Conservation (phyloP, 2,797 vertebrate species). For the Percopsis omiscomaycus region DNA sequence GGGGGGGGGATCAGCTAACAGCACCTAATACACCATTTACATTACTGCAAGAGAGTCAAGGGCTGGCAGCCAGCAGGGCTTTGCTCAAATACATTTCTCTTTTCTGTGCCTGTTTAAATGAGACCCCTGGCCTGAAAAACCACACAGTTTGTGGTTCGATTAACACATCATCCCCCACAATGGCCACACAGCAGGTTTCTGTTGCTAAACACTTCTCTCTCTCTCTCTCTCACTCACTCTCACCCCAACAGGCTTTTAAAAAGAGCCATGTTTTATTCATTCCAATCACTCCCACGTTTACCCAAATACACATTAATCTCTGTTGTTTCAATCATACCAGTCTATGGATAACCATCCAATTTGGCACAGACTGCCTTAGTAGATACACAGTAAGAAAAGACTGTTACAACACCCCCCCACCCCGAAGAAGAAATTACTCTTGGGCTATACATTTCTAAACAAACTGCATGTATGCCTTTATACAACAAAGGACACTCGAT, state of each 20-base stretch:
- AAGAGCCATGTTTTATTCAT: constrained; percentile 73
- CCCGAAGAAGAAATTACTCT: constrained; percentile 29
- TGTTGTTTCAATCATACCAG: constrained; percentile 60
- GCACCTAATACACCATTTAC: constrained; percentile 80
- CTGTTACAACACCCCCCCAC: not conserved
- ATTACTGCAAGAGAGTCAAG: constrained; percentile 77
- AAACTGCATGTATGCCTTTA: constrained; percentile 10
- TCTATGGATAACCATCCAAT: constrained; percentile 55
- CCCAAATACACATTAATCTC: constrained; percentile 63
- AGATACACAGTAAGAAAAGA: constrained; percentile 14
- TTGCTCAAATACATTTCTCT: constrained; percentile 74
- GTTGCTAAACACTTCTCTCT: constrained; percentile 65
- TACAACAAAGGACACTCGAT: constrained; percentile 11
- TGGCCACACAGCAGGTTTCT: constrained; percentile 73
- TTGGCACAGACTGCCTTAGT: constrained; percentile 34
- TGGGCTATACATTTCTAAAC: constrained; percentile 36
- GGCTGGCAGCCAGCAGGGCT: constrained; percentile 70
- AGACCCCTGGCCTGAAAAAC: constrained; percentile 75
- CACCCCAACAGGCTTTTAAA: constrained; percentile 52
- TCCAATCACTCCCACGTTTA: constrained; percentile 65
- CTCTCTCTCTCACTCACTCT: constrained; percentile 14
- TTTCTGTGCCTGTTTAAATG: constrained; percentile 68
- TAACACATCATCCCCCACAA: constrained; percentile 79
- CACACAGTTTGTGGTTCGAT: constrained; percentile 74
- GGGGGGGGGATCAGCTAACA: constrained; percentile 63